Conservation (phyloP, 2,797 vertebrate species). For the Intellagama lesueurii region DNA sequence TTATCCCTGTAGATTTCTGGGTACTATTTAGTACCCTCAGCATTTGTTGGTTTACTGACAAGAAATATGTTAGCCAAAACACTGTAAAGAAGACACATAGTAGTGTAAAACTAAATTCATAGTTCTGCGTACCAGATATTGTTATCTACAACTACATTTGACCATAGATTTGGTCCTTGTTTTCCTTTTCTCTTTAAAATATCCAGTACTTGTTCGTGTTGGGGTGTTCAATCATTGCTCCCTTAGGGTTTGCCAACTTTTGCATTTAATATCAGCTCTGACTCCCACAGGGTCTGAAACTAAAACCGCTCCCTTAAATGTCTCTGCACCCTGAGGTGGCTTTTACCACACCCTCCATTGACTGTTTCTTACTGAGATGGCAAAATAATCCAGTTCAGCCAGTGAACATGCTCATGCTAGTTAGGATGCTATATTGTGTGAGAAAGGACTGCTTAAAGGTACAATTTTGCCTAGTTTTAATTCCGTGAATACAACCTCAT, state of each 20-base stretch:
- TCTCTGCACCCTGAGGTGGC: conserved; percentile 33
- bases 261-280: conserved; percentile 18
- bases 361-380: conserved; percentile 25
- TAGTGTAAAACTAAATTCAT: background rate
- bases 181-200: background rate
- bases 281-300: conserved; percentile 36
- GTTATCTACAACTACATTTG: background rate
- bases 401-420: conserved; percentile 15
- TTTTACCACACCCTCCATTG: conserved; percentile 42
- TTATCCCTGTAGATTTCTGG: background rate
- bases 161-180: background rate
- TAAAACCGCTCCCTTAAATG: conserved; percentile 32
- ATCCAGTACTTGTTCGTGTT: conserved; percentile 15
- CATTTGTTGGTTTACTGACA: background rate
- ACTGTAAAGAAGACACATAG: background rate
- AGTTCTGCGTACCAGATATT: background rate
- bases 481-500: background rate
- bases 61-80: background rate
- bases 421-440: conserved; percentile 2
- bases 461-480: background rate
- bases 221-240: conserved; percentile 6
- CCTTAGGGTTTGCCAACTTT: conserved; percentile 20
- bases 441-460: background rate
- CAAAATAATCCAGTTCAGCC: conserved; percentile 29
- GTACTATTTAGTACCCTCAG: too few relatives aligned